These are phyloP conservation scores for Enteromius radiatus DNA, from an alignment of 2,797 vertebrate genomes.

Conservation along the genomic window DNA sequence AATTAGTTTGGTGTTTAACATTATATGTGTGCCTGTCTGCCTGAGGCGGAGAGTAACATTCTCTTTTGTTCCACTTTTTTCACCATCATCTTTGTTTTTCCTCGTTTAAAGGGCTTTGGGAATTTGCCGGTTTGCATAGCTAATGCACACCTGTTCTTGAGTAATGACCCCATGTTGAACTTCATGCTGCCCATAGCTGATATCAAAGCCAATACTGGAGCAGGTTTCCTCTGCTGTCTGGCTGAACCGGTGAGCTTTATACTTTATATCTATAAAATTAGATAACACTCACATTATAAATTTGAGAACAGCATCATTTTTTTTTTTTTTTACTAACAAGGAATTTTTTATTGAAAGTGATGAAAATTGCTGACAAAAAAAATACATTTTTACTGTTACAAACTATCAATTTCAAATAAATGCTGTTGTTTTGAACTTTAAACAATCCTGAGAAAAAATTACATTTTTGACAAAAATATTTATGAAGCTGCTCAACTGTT, in stretches of 20 bases:
- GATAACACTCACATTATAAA: neutral
- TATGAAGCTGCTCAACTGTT: neutral
- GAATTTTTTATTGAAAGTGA: neutral
- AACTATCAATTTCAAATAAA: neutral
- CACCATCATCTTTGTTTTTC: neutral
- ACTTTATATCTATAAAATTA: neutral
- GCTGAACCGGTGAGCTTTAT: slow-evolving; percentile 79
- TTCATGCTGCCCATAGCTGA: slow-evolving; percentile 83
- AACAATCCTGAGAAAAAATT: neutral
- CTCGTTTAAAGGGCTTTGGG: slow-evolving; percentile 80
- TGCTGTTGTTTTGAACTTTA: neutral
- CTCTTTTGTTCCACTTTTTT: neutral
- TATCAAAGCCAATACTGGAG: slow-evolving; percentile 82
- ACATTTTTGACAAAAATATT: neutral
- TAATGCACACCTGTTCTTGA: slow-evolving; percentile 82
- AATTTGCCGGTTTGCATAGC: slow-evolving; percentile 86
- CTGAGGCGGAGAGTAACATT: neutral
- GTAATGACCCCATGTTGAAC: slow-evolving; percentile 81
- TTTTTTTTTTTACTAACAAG: neutral
- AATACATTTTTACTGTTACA: neutral
- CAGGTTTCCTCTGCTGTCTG: slow-evolving; percentile 82
- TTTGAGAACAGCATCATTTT: neutral
- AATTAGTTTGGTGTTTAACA: neutral
- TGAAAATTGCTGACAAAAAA: neutral
- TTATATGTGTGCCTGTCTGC: neutral